phyloP scores from a whole-genome alignment of 2,888 invertebrate species.

The Ormyrus nitidulus region DNA sequence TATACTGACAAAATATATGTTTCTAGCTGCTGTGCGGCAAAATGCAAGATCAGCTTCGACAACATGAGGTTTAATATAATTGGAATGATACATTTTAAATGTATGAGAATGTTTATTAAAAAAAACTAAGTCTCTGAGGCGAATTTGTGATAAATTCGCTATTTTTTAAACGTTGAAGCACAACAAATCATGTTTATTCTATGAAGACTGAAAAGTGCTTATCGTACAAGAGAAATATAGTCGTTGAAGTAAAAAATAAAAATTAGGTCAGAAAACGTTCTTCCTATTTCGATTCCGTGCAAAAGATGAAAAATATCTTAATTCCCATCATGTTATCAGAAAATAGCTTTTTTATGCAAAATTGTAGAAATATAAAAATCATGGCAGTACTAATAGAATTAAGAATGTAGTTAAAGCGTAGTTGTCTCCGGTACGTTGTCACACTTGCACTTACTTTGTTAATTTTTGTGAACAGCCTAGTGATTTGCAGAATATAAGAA shows the following conservation, averaged over 20 bases:
- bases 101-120: neutral
- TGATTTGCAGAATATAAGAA: conserved; percentile 8
- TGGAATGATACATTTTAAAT: conserved; percentile 6
- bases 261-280: conserved; percentile 19
- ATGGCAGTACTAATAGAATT: conserved; percentile 10
- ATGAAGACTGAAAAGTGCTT: conserved; percentile 49
- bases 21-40: conserved; percentile 66
- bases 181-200: conserved; percentile 44
- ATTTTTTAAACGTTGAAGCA: conserved; percentile 40
- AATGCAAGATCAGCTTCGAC: conserved; percentile 67
- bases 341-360: conserved; percentile 34
- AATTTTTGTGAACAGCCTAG: neutral
- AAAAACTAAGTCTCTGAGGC: neutral
- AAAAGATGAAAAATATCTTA: conserved; percentile 25
- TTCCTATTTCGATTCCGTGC: conserved; percentile 32
- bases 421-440: neutral
- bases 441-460: neutral
- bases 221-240: conserved; percentile 16
- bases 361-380: conserved; percentile 5
- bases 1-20: conserved; percentile 4
- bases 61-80: conserved; percentile 59
- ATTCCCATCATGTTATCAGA: conserved; percentile 21
- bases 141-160: neutral
- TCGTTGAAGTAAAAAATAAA: conserved; percentile 1
- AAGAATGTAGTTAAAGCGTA: conserved; percentile 1